phyloP scores from a whole-genome alignment of 2,797 vertebrate species.

The Enteromius mattozi region DNA sequence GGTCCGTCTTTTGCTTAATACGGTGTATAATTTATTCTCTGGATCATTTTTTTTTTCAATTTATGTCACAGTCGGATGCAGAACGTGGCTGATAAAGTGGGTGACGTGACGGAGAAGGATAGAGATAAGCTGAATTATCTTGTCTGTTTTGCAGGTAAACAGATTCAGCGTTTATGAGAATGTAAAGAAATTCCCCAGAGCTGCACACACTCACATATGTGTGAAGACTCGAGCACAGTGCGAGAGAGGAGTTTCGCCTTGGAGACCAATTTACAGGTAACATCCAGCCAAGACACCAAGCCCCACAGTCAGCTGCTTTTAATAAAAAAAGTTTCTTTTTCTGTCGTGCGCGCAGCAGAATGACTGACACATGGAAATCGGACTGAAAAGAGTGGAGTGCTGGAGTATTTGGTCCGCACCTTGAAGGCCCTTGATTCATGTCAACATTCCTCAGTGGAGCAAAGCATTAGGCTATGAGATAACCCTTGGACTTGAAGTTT shows the following conservation, averaged over 20 bases:
- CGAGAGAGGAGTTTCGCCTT: constrained; percentile 61
- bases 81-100: background rate
- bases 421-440: background rate
- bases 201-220: constrained; percentile 8
- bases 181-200: constrained; percentile 27
- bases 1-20: constrained; percentile 18
- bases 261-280: constrained; percentile 80
- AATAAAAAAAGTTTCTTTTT: constrained; percentile 5
- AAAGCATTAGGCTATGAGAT: background rate
- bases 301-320: constrained; percentile 21
- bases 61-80: constrained; percentile 10
- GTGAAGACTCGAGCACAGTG: constrained; percentile 11
- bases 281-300: constrained; percentile 23
- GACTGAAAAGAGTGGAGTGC: background rate
- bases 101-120: background rate
- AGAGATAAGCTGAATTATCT: background rate
- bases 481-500: background rate
- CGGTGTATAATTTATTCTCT: constrained; percentile 15
- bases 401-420: background rate
- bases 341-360: background rate
- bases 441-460: background rate
- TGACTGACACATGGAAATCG: constrained; percentile 9
- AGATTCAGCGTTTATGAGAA: constrained; percentile 20
- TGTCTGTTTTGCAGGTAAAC: constrained; percentile 28
- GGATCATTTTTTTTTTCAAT: background rate